Base-by-base conservation (phyloP, 2,888 invertebrate genomes). In the Drosophila fulvimacula region DNA sequence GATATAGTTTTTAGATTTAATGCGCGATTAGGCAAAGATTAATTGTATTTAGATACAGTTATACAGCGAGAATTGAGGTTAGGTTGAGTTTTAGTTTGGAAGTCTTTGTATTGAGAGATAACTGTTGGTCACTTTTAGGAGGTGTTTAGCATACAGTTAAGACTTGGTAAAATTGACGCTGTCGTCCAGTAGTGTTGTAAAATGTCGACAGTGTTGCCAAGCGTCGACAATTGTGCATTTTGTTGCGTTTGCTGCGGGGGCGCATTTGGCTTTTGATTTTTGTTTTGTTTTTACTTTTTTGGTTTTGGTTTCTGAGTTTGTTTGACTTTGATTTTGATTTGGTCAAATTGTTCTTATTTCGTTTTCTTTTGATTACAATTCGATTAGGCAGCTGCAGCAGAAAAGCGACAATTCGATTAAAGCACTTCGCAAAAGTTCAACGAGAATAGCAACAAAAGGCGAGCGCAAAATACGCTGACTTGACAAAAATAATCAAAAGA, bases 211-310 rank as follows among this genome's bases (percentile, higher is more conserved):
- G 81, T 76, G 77, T 76, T 72, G 81, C 64, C 64, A 69, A 71
- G 56, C 75, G 83, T 80, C 87, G 87, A 83, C 66, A 71, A 65
- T 75, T 56, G 81, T 76, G 82, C 88, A 88, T 89, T 81, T 87
- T 87, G 83, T 88, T 83, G 84, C 79, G 81, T 85, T 87, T 85
- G 55, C 68, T 87, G 71, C 88, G 84, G 71, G 73, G 68, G 71
- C 79, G 73, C 85, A 86, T 86, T 89, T 87, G 82, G 80, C 76
- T 73, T 78, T 74, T 69, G 64, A 59, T 81, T 76, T 64, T 42
- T 38, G 49, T n/a, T 53, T 48, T 9, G 15, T 44, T 59, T 64
- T 13, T 21, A 0, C 13, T 6, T 39, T 73, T 75, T 73, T 64
- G 61, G 58, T 80, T 73, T 64, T 42, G 9, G n/a, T 44, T 59